These are phyloP conservation scores for Hydropsyche tenuis DNA, from an alignment of 1,140 invertebrate genomes.

Conservation along the genomic window DNA sequence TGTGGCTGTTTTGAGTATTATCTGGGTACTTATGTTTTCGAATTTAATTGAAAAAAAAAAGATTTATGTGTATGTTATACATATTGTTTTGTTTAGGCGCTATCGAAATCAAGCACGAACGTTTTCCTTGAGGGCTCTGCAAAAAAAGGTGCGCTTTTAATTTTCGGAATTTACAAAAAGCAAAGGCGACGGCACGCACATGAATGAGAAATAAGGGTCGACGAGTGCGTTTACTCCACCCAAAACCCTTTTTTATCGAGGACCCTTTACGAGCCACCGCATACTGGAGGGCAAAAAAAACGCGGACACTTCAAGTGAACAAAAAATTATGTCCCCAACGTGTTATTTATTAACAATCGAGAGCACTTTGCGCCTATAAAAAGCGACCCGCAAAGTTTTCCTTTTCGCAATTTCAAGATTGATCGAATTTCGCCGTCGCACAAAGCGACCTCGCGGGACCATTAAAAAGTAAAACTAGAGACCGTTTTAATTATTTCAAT, in stretches of 20 bases:
- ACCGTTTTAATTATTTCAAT: constrained; percentile 20
- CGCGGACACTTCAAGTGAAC: background rate
- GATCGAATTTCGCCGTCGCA: background rate
- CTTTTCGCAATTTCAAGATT: background rate
- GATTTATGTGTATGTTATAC: too few relatives aligned
- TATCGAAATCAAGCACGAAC: too few relatives aligned
- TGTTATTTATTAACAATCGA: constrained; percentile 23
- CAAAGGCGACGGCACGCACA: background rate
- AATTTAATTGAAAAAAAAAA: too few relatives aligned
- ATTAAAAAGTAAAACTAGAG: background rate
- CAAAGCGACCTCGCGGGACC: background rate
- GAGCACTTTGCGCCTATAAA: background rate
- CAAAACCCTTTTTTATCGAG: constrained; percentile 10
- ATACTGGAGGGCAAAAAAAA: constrained; percentile 5
- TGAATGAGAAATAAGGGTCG: constrained; percentile 20
- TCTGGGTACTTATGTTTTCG: too few relatives aligned
- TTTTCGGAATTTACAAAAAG: too few relatives aligned
- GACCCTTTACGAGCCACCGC: constrained; percentile 8
- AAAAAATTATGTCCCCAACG: constrained; percentile 16
- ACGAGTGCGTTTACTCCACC: constrained; percentile 3
- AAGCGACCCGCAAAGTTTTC: background rate
- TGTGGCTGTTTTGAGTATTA: too few relatives aligned
- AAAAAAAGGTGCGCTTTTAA: too few relatives aligned
- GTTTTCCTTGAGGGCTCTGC: too few relatives aligned
- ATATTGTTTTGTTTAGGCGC: too few relatives aligned